A percentile compares a stretch with the other conserved stretches of the same genome.
Conservation (phyloP, 2,888 invertebrate genomes). For the Tiliacea citrago region DNA sequence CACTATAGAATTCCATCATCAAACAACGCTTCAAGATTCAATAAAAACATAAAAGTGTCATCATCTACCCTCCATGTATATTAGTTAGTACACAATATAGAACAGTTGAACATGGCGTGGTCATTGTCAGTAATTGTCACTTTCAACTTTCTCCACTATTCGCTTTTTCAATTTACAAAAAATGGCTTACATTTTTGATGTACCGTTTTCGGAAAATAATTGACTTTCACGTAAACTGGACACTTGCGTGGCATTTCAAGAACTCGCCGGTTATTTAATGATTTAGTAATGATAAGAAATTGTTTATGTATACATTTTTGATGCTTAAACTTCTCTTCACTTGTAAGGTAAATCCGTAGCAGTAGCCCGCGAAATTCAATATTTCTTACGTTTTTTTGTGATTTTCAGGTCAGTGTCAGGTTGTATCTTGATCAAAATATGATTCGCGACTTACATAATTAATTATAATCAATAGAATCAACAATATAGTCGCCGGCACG, state of each 20-base stretch:
- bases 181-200: neutral
- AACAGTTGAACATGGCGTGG: neutral
- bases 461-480: no score
- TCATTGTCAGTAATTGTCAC: conserved; percentile 7
- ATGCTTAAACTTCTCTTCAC: neutral
- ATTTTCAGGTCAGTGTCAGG: no score
- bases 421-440: no score
- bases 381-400: no score
- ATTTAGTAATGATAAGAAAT: neutral
- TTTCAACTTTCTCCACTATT: conserved; percentile 30
- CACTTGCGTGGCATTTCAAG: neutral
- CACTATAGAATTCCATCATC: conserved; percentile 2
- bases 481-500: no score
- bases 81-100: neutral
- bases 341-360: no score
- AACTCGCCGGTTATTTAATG: neutral
- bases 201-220: conserved; percentile 9
- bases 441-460: no score
- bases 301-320: neutral
- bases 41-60: neutral
- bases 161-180: conserved; percentile 20
- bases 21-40: neutral
- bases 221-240: conserved; percentile 27
- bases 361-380: no score
- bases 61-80: neutral